Base-by-base conservation (phyloP, 35 echinoderm and acorn worm genomes). In the Lytechinus variegatus region DNA sequence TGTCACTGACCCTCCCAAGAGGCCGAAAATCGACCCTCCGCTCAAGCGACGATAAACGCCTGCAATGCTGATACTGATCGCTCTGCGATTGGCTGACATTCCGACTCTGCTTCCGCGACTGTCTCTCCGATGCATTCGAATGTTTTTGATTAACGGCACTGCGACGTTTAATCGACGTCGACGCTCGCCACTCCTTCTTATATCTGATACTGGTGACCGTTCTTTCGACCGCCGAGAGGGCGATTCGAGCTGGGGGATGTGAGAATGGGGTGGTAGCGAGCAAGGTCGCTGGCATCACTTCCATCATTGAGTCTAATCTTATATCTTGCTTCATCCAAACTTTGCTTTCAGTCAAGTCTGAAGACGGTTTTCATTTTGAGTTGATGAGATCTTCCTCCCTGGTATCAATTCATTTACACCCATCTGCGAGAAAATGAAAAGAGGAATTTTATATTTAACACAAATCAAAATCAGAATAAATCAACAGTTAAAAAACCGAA, bases 221-320 rank as follows among this genome's bases (percentile, higher is more conserved):
- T 71, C 95, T 19, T 71, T 92, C 88, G 52, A 52, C 54, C 33
- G 89, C 13, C 24, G 88, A 93, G 10, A 93, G 92, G 9, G 92
- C 11, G 9, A 93, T 93, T 33, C 92, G 92, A 93, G 55, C 21
- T 3, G 95, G 79, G 53, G 95, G 54, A 10, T 96, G 55, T 16
- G 55, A 53, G 89, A 96, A 96, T 13, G 95, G 95, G 58, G 57
- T 96, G 89, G 95, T 96, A 13, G 95, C 95, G 6, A 96, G 66
- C 21, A 96, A 56, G 27, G 89, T 96, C 19, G 91, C 95, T 24
- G 95, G 95, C 95, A 96, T 96, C 27, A 93, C 55, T n/a, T 54
- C 92, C 92, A 93, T 93, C 88, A 4, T 90, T 28, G 88, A 90
- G 21, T 79, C 4, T 79, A n/a, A 79, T n/a, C 16, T 24, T 24